Evolutionary conservation across 1,140 invertebrate species (phyloP).

Genomic region (Carposina sasakii): DNA sequence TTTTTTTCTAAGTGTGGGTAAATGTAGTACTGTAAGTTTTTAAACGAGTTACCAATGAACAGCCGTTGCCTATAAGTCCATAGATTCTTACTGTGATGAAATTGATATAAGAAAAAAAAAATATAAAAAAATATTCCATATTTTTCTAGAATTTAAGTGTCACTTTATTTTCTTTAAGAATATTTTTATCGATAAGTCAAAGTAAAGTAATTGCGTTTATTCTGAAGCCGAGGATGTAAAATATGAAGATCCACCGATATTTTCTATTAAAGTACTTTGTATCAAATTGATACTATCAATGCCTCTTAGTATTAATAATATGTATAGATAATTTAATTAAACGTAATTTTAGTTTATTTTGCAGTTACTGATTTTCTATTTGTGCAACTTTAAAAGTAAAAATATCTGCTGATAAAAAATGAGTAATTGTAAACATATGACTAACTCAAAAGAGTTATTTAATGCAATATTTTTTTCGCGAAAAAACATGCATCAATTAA

Average conservation of each 20-base stretch:
- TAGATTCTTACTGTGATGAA: constrained; percentile 17
- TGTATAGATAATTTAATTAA: constrained; percentile 9
- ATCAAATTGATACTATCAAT: constrained; percentile 8
- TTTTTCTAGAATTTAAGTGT: constrained; percentile 9
- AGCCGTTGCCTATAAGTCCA: background rate
- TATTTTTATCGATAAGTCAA: background rate
- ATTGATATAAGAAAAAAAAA: constrained; percentile 16
- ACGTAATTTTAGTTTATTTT: constrained; percentile 15
- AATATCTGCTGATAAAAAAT: no score
- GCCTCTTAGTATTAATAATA: background rate
- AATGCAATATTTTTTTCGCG: constrained; percentile 10
- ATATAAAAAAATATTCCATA: constrained; percentile 18
- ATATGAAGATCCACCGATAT: constrained; percentile 27
- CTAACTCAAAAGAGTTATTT: constrained; percentile 14
- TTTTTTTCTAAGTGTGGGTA: background rate
- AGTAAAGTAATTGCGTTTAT: constrained; percentile 5
- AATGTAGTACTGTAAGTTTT: background rate
- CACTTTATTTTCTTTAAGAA: background rate
- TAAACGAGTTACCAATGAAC: background rate
- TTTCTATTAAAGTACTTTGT: constrained; percentile 15
- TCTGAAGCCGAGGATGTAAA: constrained; percentile 12
- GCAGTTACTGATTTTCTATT: background rate
- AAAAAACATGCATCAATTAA: no score
- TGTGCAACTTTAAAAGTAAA: no score
- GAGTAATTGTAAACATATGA: no score